Base-by-base conservation (phyloP, 2,797 vertebrate species). In the Pelobates cultripes region DNA sequence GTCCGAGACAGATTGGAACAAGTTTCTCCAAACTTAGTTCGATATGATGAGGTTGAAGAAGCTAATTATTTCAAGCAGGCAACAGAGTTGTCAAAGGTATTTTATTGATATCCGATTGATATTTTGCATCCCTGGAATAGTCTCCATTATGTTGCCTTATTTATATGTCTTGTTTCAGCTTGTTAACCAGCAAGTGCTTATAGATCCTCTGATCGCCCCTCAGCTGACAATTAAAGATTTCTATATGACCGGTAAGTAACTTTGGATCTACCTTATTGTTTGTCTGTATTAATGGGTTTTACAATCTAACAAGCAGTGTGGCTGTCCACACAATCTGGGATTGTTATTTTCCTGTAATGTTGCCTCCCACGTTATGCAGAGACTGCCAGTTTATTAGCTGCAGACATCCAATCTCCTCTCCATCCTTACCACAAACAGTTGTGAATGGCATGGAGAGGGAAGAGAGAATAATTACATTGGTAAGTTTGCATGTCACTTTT, bases 61-160 rank as follows among this genome's bases (percentile, higher is more conserved):
- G 97, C 98, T 0, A 99, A 99, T 92, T 99, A 98, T 90, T 99
- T 99, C 89, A 96, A 87, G 85, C 97, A 99, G 89, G 95, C 97
- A 73, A 95, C 90, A 71, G 97, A 99, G 80, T 94, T 99, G 7
- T 91, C 97, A 40, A 90, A 93, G 96, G 97, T 99, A 88, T 81
- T 86, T 57, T 6, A 6, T 10, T 5, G 47, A 57, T 12, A 1
- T 57, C 55, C 2, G 47, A 51, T 51, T 51, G 28, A 28, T 51
- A 3, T 5, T 51, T 7, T 13, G 4, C 40, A 7, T 60, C 53
- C 10, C 5, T 15, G 3, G 8, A 45, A 55, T 12, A 0, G 72
- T 71, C 84, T 15, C 41, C 1, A 71, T 41, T 14, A 28, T 15
- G 0, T 83, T 45, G 14, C 55, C 13, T 90, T 41, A 70, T 41